A percentile compares a stretch with the other conserved stretches of the same genome.
Evolutionary conservation across 1,140 invertebrate species (phyloP).

Genomic region (Drosophila sechellia): DNA sequence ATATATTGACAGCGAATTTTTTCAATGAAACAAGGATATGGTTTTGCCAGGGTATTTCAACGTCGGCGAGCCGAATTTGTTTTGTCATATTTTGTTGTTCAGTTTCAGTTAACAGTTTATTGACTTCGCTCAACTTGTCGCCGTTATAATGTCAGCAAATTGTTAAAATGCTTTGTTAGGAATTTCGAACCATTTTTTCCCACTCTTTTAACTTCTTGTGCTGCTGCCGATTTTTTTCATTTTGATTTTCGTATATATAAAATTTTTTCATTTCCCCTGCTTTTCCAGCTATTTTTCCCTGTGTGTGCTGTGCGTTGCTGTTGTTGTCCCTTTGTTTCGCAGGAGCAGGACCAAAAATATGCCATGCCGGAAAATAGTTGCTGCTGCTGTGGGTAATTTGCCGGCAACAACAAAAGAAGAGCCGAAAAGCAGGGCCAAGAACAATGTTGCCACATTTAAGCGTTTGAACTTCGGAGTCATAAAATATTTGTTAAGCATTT

Average conservation of each 20-base stretch:
- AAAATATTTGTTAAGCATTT: conserved; percentile 83
- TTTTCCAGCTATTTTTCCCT: conserved; percentile 16
- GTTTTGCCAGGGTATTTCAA: no score
- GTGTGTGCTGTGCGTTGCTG: conserved; percentile 18
- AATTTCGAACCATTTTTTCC: conserved; percentile 79
- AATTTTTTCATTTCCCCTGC: not conserved
- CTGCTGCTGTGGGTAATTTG: conserved; percentile 70
- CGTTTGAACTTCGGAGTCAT: conserved; percentile 77
- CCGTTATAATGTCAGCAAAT: conserved; percentile 82
- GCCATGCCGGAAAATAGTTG: conserved; percentile 51
- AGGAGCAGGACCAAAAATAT: conserved; percentile 50
- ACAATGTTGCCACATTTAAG: conserved; percentile 73
- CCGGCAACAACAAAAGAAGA: conserved; percentile 61
- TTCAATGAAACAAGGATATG: no score
- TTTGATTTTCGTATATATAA: conserved; percentile 2
- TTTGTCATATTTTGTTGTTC: conserved; percentile 25
- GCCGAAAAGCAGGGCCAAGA: conserved; percentile 21
- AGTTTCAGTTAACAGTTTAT: conserved; percentile 77
- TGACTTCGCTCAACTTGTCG: conserved; percentile 81
- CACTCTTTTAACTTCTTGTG: conserved; percentile 37
- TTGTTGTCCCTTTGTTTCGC: conserved; percentile 34
- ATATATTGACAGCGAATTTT: no score
- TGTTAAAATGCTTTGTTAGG: conserved; percentile 82
- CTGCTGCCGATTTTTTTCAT: conserved; percentile 9
- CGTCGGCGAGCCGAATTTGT: not conserved